Evolutionary conservation across 2,113 vertebrate genomes (phyloP).

Genomic region (Lates calcarifer): DNA sequence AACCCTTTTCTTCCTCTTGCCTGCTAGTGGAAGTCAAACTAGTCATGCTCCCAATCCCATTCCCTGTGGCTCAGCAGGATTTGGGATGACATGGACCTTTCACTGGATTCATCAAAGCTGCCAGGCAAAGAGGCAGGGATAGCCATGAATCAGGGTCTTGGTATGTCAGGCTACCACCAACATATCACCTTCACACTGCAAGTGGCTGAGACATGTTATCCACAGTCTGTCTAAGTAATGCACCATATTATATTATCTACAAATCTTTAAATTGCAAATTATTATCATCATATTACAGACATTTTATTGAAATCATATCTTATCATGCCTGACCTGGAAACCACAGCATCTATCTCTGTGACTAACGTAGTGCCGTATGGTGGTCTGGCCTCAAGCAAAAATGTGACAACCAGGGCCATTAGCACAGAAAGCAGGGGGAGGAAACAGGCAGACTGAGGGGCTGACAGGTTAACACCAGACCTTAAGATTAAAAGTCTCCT

Average conservation of each 20-base stretch:
- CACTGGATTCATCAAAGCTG: constrained; percentile 44
- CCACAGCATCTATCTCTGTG: constrained; percentile 15
- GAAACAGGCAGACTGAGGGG: not conserved
- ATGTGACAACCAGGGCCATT: constrained; percentile 17
- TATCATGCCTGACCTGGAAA: constrained; percentile 26
- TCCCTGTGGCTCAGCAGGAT: constrained; percentile 54
- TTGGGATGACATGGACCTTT: constrained; percentile 49
- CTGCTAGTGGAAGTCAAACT: constrained; percentile 26
- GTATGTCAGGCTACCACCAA: not conserved
- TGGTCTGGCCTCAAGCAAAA: constrained; percentile 38
- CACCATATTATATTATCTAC: not conserved
- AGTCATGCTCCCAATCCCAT: constrained; percentile 48
- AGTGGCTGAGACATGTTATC: not conserved
- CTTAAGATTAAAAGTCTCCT: not conserved
- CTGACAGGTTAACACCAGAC: not conserved
- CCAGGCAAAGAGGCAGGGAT: constrained; percentile 9
- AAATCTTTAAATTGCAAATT: not conserved
- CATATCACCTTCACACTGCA: constrained; percentile 7
- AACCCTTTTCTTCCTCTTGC: constrained; percentile 26
- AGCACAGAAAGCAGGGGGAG: not conserved
- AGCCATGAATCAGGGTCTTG: constrained; percentile 12
- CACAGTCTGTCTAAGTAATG: not conserved
- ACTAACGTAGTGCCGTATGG: constrained; percentile 16
- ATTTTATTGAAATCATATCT: not conserved
- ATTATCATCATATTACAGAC: not conserved